Evolutionary conservation across 2,797 vertebrate genomes (phyloP), one percentile per base, ranked within the genome.

Genomic region (Argyrosomus regius): DNA sequence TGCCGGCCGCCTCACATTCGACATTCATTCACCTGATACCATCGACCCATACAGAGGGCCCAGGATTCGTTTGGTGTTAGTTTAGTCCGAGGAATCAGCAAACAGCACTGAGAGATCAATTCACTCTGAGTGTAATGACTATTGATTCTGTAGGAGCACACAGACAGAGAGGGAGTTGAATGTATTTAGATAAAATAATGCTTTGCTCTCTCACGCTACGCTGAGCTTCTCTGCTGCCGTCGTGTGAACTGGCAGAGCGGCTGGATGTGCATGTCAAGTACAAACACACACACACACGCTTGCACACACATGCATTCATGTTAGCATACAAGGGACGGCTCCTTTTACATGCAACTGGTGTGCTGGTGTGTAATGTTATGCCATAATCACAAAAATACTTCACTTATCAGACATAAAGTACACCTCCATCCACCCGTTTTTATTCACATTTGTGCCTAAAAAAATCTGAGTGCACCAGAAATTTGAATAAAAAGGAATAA

Each of bases 181-280:
- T 89, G 92, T 91, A 91, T 93, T 91, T 89, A 88, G 92, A 92
- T 92, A 90, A 90, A 92, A 92, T 92, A 92, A 92, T 89, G 89
- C 81, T 87, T 86, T 82, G 73, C 83, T 88, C 84, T 90, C 84
- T 84, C 80, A 67, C 50, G 65, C 63, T 77, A 79, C 56, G 12
- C 73, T 41, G 80, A 81, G 57, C 73, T 63, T 59, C 72, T 75
- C 73, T 69, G 65, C 68, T 35, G 66, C 66, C 78, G 59, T 78
- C 41, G 43, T 68, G n/a, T 79, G 72, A 63, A 75, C 35, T 13
- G 1, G 67, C 31, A 54, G 54, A 84, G 61, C 2, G 77, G 45
- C 77, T 82, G 72, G 78, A 81, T 64, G 78, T 80, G 84, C 82
- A 88, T 89, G 66, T 63, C 71, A 86, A 87, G 63, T 48, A 17